These are phyloP conservation scores for Agonopterix alstromeriana DNA, from an alignment of 2,888 invertebrate species.

Conservation along the genomic window DNA sequence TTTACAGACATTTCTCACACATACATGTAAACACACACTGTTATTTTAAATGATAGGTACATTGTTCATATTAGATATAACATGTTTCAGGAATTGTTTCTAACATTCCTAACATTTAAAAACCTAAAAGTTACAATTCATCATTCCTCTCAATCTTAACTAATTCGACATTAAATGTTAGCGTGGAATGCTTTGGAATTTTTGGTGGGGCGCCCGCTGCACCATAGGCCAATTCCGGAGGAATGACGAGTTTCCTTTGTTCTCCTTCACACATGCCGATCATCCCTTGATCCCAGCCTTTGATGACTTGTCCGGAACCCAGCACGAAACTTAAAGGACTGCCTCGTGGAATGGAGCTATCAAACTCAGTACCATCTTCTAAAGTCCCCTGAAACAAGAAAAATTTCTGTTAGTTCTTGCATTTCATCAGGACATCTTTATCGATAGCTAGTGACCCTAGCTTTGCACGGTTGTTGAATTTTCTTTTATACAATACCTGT, in stretches of 20 bases:
- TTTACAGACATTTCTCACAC: no score
- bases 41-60: no score
- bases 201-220: slow-evolving; percentile 70
- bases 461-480: no score
- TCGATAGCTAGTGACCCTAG: no score
- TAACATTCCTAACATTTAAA: neutral
- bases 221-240: slow-evolving; percentile 91
- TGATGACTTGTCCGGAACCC: slow-evolving; percentile 91
- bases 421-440: no score
- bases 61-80: no score
- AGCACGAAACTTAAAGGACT: slow-evolving; percentile 88
- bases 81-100: slow-evolving; percentile 1
- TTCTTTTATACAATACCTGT: no score
- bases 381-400: slow-evolving; percentile 81
- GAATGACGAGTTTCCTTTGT: slow-evolving; percentile 89
- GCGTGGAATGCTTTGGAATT: slow-evolving; percentile 13
- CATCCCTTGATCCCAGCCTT: slow-evolving; percentile 94
- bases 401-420: no score
- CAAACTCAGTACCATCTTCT: slow-evolving; percentile 91
- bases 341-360: slow-evolving; percentile 85
- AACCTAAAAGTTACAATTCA: slow-evolving; percentile 56
- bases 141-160: slow-evolving; percentile 83
- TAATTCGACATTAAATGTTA: slow-evolving; percentile 88
- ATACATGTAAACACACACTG: no score
- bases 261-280: slow-evolving; percentile 93